A percentile compares a stretch with the other conserved stretches of the same genome.
phyloP scores from a whole-genome alignment of 2,888 invertebrate genomes.

The Drosophila pseudotakahashii region DNA sequence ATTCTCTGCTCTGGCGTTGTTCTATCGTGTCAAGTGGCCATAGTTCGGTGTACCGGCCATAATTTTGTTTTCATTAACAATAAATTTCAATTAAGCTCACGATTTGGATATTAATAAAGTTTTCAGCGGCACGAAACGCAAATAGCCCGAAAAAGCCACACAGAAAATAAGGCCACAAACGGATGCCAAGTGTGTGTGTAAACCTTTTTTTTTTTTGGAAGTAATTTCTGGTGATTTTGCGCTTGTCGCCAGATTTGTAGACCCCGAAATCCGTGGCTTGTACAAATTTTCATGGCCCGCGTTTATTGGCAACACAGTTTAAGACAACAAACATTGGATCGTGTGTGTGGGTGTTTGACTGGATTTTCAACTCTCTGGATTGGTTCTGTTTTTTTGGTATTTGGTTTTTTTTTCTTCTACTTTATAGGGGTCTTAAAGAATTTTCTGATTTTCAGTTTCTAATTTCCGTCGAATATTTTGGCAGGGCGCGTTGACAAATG shows the following conservation, averaged over 20 bases:
- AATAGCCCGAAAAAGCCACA: constrained; percentile 51
- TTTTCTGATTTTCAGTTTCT: constrained; percentile 6
- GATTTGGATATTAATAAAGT: constrained; percentile 77
- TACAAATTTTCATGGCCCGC: constrained; percentile 36
- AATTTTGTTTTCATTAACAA: constrained; percentile 74
- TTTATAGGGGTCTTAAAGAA: not conserved
- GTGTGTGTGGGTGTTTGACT: constrained; percentile 59
- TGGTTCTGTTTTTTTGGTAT: constrained; percentile 30
- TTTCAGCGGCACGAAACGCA: constrained; percentile 71
- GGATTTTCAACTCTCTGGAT: constrained; percentile 11
- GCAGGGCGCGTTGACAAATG: constrained; percentile 61
- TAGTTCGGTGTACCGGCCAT: constrained; percentile 56
- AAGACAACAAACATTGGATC: constrained; percentile 15
- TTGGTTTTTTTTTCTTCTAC: not conserved
- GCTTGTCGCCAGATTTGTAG: constrained; percentile 40
- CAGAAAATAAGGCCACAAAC: constrained; percentile 28
- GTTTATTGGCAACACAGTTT: constrained; percentile 57
- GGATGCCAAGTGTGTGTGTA: constrained; percentile 48
- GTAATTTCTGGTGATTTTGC: constrained; percentile 11
- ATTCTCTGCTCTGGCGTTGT: constrained; percentile 41
- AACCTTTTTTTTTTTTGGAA: constrained; percentile 46
- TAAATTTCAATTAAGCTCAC: constrained; percentile 80
- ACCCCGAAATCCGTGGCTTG: constrained; percentile 1
- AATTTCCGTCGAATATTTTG: constrained; percentile 8
- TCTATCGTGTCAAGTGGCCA: constrained; percentile 69